Evolutionary conservation across 2,797 vertebrate genomes (phyloP), one percentile per base, ranked within the genome.

Genomic region (Tolypeutes matacus): DNA sequence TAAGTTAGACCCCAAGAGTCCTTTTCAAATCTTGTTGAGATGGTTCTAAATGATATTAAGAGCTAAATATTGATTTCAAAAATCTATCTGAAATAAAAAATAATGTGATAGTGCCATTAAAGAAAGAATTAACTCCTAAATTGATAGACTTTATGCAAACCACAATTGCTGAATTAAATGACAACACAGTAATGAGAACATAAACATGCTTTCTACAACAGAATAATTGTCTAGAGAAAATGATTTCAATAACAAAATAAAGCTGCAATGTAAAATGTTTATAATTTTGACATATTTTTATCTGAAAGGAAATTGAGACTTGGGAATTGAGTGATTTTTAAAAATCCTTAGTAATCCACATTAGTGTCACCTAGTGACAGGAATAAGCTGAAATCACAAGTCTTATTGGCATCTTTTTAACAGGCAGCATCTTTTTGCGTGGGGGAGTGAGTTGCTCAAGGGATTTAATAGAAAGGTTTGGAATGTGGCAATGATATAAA

Each of bases 11-110:
- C 94, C 77, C 96, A 93, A 93, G 93, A 96, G 95, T 69, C 49
- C 95, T 97, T 96, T 98, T 51, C 73, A 96, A 82, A 82, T 75
- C 58, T 67, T 92, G 72, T 46, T 96, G 94, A 97, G 96, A 96
- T 81, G 92, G 89, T 96, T 97, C 94, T 96, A 95, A 97, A 97
- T 93, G 73, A 93, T 97, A 93, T 94, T 97, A 98, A 98, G 91
- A 96, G 84, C 95, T 96, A 97, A 98, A 97, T 84, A 92, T 86
- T 96, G 97, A 72, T 39, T 86, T 97, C 42, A 95, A 93, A 95
- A 92, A 42, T 92, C 95, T 96, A 90, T 1, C 93, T 95, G 89
- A 96, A 97, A 94, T 89, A 95, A 97, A 93, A 97, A 95, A 95
- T 96, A 92, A 97, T 96, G 72, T 96, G 88, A 96, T 82, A 92